phyloP scores from a whole-genome alignment of 2,797 vertebrate genomes.

The Poeciliopsis gracilis region DNA sequence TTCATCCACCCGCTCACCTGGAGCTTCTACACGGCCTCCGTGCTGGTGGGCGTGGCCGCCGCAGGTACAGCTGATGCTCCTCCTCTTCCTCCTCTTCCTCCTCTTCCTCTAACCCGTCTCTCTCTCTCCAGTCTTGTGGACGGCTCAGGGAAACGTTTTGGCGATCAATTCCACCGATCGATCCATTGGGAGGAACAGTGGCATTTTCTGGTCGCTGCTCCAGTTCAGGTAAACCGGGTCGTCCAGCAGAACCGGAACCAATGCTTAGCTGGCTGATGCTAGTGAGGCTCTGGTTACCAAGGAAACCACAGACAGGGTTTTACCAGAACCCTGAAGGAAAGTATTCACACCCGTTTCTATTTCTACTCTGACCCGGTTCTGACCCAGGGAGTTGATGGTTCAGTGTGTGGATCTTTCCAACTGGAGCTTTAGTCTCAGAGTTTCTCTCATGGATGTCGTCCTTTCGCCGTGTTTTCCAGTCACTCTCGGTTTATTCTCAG shows the following conservation, averaged over 20 bases:
- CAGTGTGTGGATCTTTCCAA: too few relatives aligned
- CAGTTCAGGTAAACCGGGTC: constrained; percentile 87
- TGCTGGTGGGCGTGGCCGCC: constrained; percentile 92
- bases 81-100: too few relatives aligned
- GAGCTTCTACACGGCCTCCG: constrained; percentile 95
- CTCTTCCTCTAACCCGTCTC: too few relatives aligned
- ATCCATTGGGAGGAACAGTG: constrained; percentile 95
- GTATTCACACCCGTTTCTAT: background rate
- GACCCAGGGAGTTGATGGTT: too few relatives aligned
- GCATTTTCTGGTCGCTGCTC: constrained; percentile 96
- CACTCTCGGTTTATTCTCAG: too few relatives aligned
- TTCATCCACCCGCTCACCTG: constrained; percentile 94
- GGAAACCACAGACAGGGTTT: background rate
- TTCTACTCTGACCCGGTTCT: background rate
- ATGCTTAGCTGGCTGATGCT: background rate
- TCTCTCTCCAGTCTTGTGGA: constrained; percentile 89
- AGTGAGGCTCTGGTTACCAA: background rate
- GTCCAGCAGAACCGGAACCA: background rate
- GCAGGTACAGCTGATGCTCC: constrained; percentile 81
- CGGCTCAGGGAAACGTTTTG: constrained; percentile 94
- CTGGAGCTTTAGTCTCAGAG: too few relatives aligned
- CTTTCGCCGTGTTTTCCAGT: too few relatives aligned
- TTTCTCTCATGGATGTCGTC: too few relatives aligned
- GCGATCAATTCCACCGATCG: constrained; percentile 91
- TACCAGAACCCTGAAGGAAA: background rate